Percentiles rank a stretch among this genome's conserved stretches.
These are phyloP conservation scores for Punctoribates punctum DNA, from an alignment of 2,888 invertebrate genomes.

Conservation along the genomic window DNA sequence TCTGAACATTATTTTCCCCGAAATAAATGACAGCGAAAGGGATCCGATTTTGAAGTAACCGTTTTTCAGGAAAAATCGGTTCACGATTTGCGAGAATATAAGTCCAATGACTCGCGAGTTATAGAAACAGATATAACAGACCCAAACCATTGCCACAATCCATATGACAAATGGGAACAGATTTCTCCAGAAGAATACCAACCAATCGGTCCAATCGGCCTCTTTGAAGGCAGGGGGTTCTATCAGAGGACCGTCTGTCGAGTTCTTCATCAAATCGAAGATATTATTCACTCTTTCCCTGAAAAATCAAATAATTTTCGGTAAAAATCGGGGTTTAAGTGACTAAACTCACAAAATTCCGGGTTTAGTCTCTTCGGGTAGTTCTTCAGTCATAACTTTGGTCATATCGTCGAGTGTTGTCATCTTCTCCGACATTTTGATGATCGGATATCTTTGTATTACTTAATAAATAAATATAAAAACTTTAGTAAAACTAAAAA, in stretches of 20 bases:
- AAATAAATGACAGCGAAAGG: constrained; percentile 86
- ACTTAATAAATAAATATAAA: background rate
- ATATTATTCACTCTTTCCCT: background rate
- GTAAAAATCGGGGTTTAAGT: background rate
- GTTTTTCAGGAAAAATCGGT: constrained; percentile 65
- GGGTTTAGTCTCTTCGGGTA: background rate
- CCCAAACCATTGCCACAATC: constrained; percentile 69
- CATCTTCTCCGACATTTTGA: background rate
- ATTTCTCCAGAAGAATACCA: constrained; percentile 38
- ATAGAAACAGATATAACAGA: constrained; percentile 90
- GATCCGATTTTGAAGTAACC: constrained; percentile 57
- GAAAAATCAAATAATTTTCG: background rate
- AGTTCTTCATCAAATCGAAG: background rate
- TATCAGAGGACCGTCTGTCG: background rate
- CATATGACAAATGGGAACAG: constrained; percentile 40
- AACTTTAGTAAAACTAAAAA: background rate
- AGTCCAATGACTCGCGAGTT: constrained; percentile 87
- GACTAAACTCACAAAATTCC: constrained; percentile 2
- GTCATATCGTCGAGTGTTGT: background rate
- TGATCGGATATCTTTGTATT: background rate
- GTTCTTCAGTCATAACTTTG: background rate
- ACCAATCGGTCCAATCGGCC: constrained; percentile 32
- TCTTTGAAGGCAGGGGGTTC: constrained; percentile 37
- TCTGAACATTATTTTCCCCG: constrained; percentile 97
- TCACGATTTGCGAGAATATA: constrained; percentile 79